Conservation (phyloP, 2,888 invertebrate genomes). For the Scaptodrosophila latifasciaeformis region DNA sequence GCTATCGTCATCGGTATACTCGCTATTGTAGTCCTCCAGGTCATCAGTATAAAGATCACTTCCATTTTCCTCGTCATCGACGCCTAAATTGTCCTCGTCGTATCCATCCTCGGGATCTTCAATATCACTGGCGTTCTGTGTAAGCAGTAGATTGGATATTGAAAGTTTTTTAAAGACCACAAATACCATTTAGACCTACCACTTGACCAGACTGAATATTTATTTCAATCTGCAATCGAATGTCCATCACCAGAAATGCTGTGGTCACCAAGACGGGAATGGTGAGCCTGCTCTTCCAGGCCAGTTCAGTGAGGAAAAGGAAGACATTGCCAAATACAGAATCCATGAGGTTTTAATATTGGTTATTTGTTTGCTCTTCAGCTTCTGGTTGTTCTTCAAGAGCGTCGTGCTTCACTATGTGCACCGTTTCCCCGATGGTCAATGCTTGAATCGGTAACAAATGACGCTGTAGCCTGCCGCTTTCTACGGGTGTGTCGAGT, state of each 20-base stretch:
- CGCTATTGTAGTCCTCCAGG: conserved; percentile 53
- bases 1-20: conserved; percentile 54
- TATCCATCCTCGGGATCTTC: conserved; percentile 57
- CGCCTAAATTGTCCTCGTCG: conserved; percentile 47
- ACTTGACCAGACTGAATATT: conserved; percentile 77
- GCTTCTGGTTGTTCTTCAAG: conserved; percentile 64
- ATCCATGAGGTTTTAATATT: conserved; percentile 63
- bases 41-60: conserved; percentile 55
- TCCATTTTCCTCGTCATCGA: conserved; percentile 59
- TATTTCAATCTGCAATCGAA: conserved; percentile 81
- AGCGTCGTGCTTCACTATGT: conserved; percentile 77
- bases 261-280: conserved; percentile 81
- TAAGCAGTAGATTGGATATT: background rate
- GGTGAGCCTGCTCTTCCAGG: conserved; percentile 82
- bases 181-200: conserved; percentile 31
- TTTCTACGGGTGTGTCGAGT: conserved; percentile 75
- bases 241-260: conserved; percentile 81
- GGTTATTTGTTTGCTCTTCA: conserved; percentile 14
- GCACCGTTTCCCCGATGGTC: conserved; percentile 76
- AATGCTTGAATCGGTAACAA: conserved; percentile 77
- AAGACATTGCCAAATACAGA: conserved; percentile 76
- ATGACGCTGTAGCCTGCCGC: conserved; percentile 74
- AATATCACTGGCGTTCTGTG: conserved; percentile 68
- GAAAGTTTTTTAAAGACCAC: background rate
- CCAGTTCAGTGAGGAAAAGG: conserved; percentile 82